phyloP scores from a whole-genome alignment of 2,113 vertebrate genomes.

The Misgurnus anguillicaudatus region DNA sequence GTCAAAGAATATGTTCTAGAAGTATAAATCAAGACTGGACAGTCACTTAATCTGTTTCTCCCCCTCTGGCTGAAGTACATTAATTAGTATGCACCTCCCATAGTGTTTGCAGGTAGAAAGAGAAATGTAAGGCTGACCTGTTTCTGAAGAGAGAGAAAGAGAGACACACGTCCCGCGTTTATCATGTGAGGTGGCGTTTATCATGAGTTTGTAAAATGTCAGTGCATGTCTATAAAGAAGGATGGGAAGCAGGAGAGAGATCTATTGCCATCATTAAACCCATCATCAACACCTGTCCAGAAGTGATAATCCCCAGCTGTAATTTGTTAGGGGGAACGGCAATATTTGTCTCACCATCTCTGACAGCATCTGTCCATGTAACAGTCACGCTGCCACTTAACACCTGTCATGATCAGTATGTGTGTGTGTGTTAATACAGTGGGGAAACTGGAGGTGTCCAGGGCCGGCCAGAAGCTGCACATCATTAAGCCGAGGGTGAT shows the following conservation, averaged over 20 bases:
- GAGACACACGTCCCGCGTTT: background rate
- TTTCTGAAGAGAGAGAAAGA: constrained; percentile 18
- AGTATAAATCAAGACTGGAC: background rate
- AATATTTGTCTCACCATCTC: background rate
- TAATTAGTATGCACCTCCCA: constrained; percentile 19
- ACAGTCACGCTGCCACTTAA: constrained; percentile 29
- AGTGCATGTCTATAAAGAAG: constrained; percentile 9
- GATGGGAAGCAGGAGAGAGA: background rate
- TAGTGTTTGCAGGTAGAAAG: constrained; percentile 19
- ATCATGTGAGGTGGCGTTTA: background rate
- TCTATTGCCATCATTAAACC: constrained; percentile 11
- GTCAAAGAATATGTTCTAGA: too few species aligned
- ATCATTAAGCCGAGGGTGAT: constrained; percentile 67
- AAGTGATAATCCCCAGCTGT: background rate
- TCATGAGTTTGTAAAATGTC: constrained; percentile 15
- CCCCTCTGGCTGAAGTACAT: constrained; percentile 8
- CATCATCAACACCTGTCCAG: constrained; percentile 22
- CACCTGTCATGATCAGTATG: constrained; percentile 29
- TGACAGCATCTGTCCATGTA: constrained; percentile 43
- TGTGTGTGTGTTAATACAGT: constrained; percentile 63
- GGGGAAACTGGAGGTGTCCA: constrained; percentile 73
- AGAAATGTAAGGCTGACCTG: constrained; percentile 27
- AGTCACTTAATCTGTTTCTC: background rate
- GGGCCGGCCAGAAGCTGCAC: constrained; percentile 67
- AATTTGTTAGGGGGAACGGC: background rate